Percentiles rank a stretch among this genome's conserved stretches.
phyloP scores from a whole-genome alignment of 2,888 invertebrate species.

The Nephrotoma guestfalica region DNA sequence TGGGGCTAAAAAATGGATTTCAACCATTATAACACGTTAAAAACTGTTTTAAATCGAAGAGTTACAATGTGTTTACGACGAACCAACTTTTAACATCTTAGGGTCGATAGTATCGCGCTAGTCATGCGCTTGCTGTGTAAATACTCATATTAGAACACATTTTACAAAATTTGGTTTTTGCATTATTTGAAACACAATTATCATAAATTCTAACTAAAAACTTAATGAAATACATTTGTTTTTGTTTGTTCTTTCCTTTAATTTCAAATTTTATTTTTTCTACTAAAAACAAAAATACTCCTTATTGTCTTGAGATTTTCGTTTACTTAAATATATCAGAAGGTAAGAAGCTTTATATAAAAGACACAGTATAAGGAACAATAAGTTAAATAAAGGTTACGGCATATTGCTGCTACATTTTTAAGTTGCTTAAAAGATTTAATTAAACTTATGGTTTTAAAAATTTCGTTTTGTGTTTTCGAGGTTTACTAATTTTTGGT shows the following conservation, averaged over 20 bases:
- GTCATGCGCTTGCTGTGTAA: not conserved
- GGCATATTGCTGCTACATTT: not conserved
- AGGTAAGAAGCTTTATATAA: not conserved
- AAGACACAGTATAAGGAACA: not conserved
- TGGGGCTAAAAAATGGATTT: too few species aligned
- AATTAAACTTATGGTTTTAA: not conserved
- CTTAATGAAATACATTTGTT: not conserved
- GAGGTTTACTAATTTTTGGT: too few species aligned
- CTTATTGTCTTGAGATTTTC: not conserved
- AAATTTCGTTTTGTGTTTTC: too few species aligned
- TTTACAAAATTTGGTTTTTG: not conserved
- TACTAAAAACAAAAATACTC: not conserved
- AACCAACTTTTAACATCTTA: too few species aligned
- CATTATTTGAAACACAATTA: not conserved
- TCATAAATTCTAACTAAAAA: not conserved
- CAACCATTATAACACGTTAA: too few species aligned
- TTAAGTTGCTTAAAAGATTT: not conserved
- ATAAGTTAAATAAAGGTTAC: not conserved
- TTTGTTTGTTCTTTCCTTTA: not conserved
- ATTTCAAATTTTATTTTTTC: not conserved
- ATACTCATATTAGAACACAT: not conserved
- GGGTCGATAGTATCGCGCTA: not conserved
- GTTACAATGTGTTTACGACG: too few species aligned
- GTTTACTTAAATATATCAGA: not conserved
- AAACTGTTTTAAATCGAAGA: too few species aligned